Percentiles rank a stretch among this genome's conserved stretches.
phyloP scores from a whole-genome alignment of 2,113 vertebrate species.

The Prolemur simus region DNA sequence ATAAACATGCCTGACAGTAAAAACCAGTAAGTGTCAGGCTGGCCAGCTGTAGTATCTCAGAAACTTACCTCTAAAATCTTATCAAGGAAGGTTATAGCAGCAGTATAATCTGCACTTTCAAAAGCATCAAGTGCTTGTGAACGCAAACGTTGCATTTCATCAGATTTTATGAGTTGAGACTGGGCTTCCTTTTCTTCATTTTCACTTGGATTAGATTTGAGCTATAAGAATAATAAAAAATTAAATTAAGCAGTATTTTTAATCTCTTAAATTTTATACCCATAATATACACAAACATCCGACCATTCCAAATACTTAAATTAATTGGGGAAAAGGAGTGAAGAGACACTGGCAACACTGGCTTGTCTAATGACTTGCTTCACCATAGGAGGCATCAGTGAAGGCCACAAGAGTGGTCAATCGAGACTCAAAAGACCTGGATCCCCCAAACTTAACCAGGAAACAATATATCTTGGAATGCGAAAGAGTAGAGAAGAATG shows the following conservation, averaged over 20 bases:
- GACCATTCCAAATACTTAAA: neutral
- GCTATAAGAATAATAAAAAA: conserved; percentile 82
- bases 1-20: neutral
- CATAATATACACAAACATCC: conserved; percentile 14
- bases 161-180: conserved; percentile 91
- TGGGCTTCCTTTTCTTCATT: conserved; percentile 93
- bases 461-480: neutral
- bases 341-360: neutral
- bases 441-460: neutral
- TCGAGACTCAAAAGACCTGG: neutral
- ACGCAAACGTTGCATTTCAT: conserved; percentile 93
- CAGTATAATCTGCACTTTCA: conserved; percentile 84
- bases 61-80: conserved; percentile 91
- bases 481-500: neutral
- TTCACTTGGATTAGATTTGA: conserved; percentile 92
- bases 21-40: neutral
- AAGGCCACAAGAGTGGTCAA: neutral
- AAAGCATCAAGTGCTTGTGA: conserved; percentile 87
- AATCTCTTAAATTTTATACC: conserved; percentile 23
- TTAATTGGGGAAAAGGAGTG: neutral
- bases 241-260: conserved; percentile 48
- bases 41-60: neutral
- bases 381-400: neutral
- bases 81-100: conserved; percentile 89
- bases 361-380: neutral